A percentile compares a stretch with the other conserved stretches of the same genome.
Evolutionary conservation across 1,140 invertebrate genomes (phyloP).

Genomic region (Sarcophaga peregrina): DNA sequence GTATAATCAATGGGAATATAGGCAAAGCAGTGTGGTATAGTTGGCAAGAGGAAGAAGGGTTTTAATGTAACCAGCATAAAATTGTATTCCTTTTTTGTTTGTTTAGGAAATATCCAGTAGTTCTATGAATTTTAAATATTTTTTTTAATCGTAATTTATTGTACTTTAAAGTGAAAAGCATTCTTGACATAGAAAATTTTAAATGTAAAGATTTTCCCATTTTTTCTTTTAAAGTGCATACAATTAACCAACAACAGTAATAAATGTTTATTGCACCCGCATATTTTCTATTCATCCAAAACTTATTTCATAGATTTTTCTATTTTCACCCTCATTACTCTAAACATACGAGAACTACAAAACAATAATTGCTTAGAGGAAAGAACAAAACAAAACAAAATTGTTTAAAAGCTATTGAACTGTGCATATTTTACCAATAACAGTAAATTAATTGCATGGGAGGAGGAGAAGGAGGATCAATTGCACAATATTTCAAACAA

Average conservation of each 20-base stretch:
- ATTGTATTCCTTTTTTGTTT: background rate
- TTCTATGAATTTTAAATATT: no score
- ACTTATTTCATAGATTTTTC: no score
- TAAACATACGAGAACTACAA: background rate
- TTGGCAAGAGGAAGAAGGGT: background rate
- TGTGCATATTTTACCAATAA: slow-evolving; percentile 19
- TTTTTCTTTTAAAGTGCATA: no score
- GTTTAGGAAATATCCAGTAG: no score
- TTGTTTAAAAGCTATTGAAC: slow-evolving; percentile 13
- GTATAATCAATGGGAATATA: background rate
- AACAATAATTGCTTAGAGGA: background rate
- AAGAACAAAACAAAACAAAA: background rate
- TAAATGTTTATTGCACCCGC: no score
- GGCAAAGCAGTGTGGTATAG: no score
- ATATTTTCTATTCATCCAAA: no score
- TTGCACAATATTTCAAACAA: background rate
- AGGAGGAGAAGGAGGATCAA: slow-evolving; percentile 12
- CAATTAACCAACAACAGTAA: background rate
- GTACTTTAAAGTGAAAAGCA: no score
- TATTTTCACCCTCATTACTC: background rate
- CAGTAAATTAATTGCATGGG: slow-evolving; percentile 34
- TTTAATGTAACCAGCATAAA: background rate
- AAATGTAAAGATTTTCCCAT: no score
- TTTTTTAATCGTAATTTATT: no score
- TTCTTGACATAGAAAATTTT: no score